Evolutionary conservation across 2,113 vertebrate species (phyloP), one percentile per base, ranked within the genome.

Genomic region (Cacatua alba): DNA sequence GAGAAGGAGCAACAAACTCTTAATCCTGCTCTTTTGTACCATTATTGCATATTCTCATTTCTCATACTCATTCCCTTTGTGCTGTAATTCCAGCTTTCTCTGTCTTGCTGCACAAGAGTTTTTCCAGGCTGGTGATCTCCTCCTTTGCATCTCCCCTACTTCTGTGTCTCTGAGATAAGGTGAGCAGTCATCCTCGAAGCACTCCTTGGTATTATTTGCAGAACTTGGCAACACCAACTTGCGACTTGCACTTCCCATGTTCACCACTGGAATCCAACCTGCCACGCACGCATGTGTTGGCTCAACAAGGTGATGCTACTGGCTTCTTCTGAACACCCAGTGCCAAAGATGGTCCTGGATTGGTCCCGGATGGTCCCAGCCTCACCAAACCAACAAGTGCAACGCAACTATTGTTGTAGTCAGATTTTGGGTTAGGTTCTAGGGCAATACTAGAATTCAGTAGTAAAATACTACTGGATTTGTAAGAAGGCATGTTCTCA

Each of bases 261-360:
- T 70, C 11, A 20, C 33, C 7, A 6, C 43, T 5, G 24, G 57
- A 43, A 43, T 20, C 43, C 6, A 2, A 49, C 14, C 62, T 60
- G 65, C 33, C 33, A 25, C 0, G 3, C 33, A 25, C 0, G 3
- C 39, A 4, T 3, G 1, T 3, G 24, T 10, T 13, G 2, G 51
- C n/a, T 71, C 51, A 25, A 43, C 12, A 20, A 2, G n/a, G 28
- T 0, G 41, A 65, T 14, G 31, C 51, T 13, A 9, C 44, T 4
- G 1, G 44, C 64, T 51, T 5, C 78, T 77, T n/a, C 69, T 6
- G 2, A 37, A 9, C 24, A 21, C 4, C 23, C 62, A 8, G 33
- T 5, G 41, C 55, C 70, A 69, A 49, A 33, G 44, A 24, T 2
- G 20, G 68, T 11, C 43, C 69, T 23, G 11, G 28, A 57, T 39